Percentiles rank a stretch among this genome's conserved stretches.
These are phyloP conservation scores for Marisa cornuarietis DNA, from an alignment of 1,140 invertebrate genomes.

Conservation along the genomic window DNA sequence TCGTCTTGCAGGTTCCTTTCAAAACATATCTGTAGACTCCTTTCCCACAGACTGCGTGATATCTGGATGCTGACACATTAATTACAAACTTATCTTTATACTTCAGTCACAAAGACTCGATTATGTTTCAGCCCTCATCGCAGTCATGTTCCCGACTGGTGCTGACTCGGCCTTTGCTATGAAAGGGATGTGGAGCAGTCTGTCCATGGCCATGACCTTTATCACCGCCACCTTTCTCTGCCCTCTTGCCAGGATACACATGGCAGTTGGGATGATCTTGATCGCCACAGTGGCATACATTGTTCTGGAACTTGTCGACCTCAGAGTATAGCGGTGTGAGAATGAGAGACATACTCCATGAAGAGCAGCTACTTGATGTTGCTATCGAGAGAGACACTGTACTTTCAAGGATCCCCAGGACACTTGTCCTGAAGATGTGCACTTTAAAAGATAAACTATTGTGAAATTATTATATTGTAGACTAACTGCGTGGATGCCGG, in stretches of 20 bases:
- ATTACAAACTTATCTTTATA: neutral
- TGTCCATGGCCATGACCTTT: conserved; percentile 43
- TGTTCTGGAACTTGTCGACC: conserved; percentile 30
- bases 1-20: neutral
- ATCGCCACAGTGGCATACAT: conserved; percentile 46
- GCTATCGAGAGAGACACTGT: too few species aligned
- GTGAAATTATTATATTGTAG: too few species aligned
- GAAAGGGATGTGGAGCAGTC: conserved; percentile 41
- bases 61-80: neutral
- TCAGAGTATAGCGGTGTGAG: neutral
- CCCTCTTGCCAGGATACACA: conserved; percentile 41
- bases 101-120: neutral
- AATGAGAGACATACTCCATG: too few species aligned
- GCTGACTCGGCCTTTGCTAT: conserved; percentile 45
- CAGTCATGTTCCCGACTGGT: conserved; percentile 33
- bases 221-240: conserved; percentile 44
- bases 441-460: too few species aligned
- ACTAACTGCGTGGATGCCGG: too few species aligned
- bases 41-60: neutral
- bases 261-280: conserved; percentile 37
- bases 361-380: too few species aligned
- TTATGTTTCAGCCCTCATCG: conserved; percentile 38
- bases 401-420: too few species aligned
- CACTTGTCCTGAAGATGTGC: too few species aligned
- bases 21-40: neutral